Evolutionary conservation across 2,888 invertebrate species (phyloP).

Genomic region (Pycnomerus fuliginosus): DNA sequence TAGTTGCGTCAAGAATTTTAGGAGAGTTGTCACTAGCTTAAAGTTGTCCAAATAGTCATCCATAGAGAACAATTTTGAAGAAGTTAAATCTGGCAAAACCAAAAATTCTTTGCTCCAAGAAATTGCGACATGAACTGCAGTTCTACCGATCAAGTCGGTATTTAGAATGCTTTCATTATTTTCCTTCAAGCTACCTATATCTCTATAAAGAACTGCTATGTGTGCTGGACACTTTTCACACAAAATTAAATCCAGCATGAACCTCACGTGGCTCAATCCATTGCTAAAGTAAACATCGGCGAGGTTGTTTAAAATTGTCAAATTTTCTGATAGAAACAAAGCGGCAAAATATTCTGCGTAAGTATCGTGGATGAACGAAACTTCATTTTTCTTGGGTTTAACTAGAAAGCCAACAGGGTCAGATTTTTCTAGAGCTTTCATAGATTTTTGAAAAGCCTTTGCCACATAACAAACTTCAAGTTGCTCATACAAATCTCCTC

Average conservation of each 20-base stretch:
- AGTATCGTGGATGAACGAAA: not conserved
- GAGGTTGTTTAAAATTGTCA: not conserved
- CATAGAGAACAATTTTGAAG: too few species aligned
- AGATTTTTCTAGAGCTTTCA: not conserved
- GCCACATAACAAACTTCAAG: not conserved
- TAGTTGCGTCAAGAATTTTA: too few species aligned
- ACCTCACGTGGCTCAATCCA: slow-evolving; percentile 1
- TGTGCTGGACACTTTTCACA: slow-evolving; percentile 1
- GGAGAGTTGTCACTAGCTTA: too few species aligned
- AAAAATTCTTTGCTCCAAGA: too few species aligned
- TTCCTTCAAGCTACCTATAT: too few species aligned
- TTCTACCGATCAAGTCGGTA: too few species aligned
- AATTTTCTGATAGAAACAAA: not conserved
- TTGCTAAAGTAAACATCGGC: not conserved
- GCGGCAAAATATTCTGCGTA: slow-evolving; percentile 4
- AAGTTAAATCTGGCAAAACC: too few species aligned
- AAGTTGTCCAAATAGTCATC: too few species aligned
- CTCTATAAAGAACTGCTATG: slow-evolving; percentile 3
- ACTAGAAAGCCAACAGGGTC: not conserved
- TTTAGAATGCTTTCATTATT: too few species aligned
- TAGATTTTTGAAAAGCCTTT: not conserved
- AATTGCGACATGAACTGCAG: too few species aligned
- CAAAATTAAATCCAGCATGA: slow-evolving; percentile 4
- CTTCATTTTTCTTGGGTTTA: not conserved
- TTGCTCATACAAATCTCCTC: too few species aligned